phyloP scores from a whole-genome alignment of 2,888 invertebrate species.

The Cyrtodaria siliqua region DNA sequence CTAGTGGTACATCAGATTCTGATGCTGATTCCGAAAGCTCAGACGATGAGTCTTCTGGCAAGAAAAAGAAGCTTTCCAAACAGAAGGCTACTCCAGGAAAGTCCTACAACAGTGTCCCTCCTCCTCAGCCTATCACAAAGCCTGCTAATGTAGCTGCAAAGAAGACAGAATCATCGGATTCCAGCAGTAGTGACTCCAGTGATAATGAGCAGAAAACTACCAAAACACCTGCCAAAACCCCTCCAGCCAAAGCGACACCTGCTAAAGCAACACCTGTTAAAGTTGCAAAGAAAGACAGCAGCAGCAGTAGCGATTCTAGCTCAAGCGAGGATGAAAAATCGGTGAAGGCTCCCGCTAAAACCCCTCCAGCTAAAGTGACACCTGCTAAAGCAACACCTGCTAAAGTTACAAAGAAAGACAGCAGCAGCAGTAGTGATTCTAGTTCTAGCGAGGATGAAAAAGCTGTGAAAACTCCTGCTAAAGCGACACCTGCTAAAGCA shows the following conservation, averaged over 20 bases:
- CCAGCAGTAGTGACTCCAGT: conserved; percentile 24
- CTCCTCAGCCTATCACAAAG: conserved; percentile 29
- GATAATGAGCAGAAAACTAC: conserved; percentile 28
- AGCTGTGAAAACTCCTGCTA: too few species aligned
- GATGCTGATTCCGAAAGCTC: conserved; percentile 72
- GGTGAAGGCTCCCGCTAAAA: conserved; percentile 11
- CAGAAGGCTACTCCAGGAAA: conserved; percentile 28
- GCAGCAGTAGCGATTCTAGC: conserved; percentile 1
- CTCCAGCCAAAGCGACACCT: too few species aligned
- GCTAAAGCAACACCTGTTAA: too few species aligned
- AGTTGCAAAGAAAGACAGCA: conserved; percentile 19
- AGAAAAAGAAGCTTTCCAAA: conserved; percentile 46
- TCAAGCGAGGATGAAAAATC: conserved; percentile 58
- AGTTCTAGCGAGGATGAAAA: too few species aligned
- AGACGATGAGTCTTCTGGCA: conserved; percentile 49
- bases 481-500: too few species aligned
- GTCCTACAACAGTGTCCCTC: conserved; percentile 58
- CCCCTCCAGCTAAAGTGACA: conserved; percentile 17
- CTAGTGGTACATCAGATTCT: conserved; percentile 66
- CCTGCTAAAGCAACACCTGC: conserved; percentile 18
- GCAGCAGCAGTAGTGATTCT: too few species aligned
- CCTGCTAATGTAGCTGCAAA: conserved; percentile 18
- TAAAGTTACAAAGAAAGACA: too few species aligned
- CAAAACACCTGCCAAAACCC: conserved; percentile 22
- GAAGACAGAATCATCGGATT: conserved; percentile 5